Conservation (phyloP, 2,113 vertebrate species). For the Sitta europaea region DNA sequence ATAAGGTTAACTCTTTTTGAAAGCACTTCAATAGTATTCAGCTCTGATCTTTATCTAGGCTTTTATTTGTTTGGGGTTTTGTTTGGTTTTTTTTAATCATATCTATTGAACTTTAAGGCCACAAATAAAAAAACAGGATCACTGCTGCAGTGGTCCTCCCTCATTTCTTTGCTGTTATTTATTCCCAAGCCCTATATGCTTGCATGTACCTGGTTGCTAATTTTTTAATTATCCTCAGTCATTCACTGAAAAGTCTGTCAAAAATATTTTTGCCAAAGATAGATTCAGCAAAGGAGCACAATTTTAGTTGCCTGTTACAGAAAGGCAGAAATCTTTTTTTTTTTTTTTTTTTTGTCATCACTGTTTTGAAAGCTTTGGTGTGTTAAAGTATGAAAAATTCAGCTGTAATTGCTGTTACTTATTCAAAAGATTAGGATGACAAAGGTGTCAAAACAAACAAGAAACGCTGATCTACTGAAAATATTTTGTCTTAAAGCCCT, state of each 20-base stretch:
- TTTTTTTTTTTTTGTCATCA: not conserved
- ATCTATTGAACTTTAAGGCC: not conserved
- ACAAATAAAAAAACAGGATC: not conserved
- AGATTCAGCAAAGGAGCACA: not conserved
- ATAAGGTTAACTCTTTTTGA: not conserved
- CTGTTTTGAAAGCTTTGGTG: not conserved
- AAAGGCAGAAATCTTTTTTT: not conserved
- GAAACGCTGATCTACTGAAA: not conserved
- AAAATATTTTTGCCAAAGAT: not conserved
- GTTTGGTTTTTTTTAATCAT: not conserved
- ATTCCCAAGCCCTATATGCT: not conserved
- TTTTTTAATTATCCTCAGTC: not conserved
- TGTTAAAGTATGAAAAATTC: not conserved
- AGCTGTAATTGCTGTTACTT: not conserved
- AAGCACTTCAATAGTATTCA: not conserved
- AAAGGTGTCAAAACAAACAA: not conserved
- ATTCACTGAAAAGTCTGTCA: not conserved
- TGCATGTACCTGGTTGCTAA: not conserved
- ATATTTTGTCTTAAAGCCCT: not conserved
- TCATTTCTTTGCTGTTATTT: not conserved
- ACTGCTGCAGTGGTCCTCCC: not conserved
- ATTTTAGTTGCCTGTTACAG: not conserved
- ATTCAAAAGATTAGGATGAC: not conserved
- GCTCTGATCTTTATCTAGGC: not conserved
- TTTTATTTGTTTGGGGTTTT: not conserved